Evolutionary conservation across 2,797 vertebrate genomes (phyloP).

Genomic region (Neosilurus mollespiculum): DNA sequence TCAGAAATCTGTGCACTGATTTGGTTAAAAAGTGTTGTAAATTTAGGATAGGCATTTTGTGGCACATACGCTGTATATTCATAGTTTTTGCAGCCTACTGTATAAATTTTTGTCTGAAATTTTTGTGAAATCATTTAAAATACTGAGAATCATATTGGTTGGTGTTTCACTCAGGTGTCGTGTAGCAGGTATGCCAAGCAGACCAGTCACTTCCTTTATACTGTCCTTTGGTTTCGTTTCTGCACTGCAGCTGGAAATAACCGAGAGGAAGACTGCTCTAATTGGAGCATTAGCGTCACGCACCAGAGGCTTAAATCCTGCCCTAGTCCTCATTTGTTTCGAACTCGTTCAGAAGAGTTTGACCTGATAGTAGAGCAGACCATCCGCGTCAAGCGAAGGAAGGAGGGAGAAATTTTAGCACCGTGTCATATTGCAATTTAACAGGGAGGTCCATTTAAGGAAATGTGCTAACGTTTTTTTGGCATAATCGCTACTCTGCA

Average conservation of each 20-base stretch:
- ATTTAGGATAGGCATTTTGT: neutral
- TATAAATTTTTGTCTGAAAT: neutral
- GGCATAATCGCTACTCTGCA: slow-evolving; percentile 15
- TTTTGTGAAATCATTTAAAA: neutral
- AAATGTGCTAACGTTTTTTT: slow-evolving; percentile 44
- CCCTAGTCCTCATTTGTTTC: slow-evolving; percentile 72
- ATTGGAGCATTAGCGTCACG: slow-evolving; percentile 69
- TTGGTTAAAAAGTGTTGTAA: neutral
- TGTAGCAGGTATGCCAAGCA: neutral
- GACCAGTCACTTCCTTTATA: neutral
- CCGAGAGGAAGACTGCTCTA: slow-evolving; percentile 65
- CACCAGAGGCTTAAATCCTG: slow-evolving; percentile 71
- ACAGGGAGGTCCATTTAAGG: slow-evolving; percentile 34
- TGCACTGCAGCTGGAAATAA: slow-evolving; percentile 55
- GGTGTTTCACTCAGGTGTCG: neutral
- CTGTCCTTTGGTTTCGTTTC: neutral
- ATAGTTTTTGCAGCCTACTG: neutral
- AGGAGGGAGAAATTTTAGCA: slow-evolving; percentile 64
- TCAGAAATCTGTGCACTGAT: neutral
- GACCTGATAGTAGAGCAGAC: slow-evolving; percentile 68
- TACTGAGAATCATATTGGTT: neutral
- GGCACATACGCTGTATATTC: neutral
- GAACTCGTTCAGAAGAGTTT: slow-evolving; percentile 68
- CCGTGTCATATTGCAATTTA: slow-evolving; percentile 66
- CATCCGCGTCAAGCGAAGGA: slow-evolving; percentile 64